phyloP scores from a whole-genome alignment of 2,888 invertebrate species.

The Drosophila fungiperda region DNA sequence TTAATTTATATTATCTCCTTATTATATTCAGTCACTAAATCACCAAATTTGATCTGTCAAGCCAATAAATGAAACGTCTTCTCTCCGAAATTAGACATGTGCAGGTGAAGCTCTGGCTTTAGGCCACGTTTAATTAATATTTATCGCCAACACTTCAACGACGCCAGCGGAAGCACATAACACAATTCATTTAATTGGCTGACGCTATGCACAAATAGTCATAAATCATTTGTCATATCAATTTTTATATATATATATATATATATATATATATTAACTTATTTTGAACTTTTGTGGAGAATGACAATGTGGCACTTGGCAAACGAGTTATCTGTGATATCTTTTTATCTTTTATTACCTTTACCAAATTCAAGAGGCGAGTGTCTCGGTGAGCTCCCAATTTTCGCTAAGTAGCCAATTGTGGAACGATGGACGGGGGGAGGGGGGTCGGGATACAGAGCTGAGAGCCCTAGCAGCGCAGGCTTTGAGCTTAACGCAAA shows the following conservation, averaged over 20 bases:
- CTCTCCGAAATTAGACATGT: constrained; percentile 1
- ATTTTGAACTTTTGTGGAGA: constrained; percentile 38
- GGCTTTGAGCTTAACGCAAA: constrained; percentile 52
- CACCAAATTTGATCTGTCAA: constrained; percentile 3
- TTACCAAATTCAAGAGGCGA: constrained; percentile 49
- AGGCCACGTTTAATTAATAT: constrained; percentile 28
- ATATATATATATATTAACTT: background rate
- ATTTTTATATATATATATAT: background rate
- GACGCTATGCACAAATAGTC: constrained; percentile 40
- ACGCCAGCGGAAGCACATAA: constrained; percentile 4
- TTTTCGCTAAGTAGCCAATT: constrained; percentile 38
- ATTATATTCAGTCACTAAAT: background rate
- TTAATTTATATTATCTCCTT: background rate
- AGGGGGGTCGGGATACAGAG: too few species aligned
- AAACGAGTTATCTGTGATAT: constrained; percentile 31
- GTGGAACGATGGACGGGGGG: background rate
- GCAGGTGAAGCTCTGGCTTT: background rate
- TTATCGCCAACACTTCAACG: constrained; percentile 16
- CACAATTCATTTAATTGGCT: constrained; percentile 60
- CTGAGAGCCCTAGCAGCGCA: background rate
- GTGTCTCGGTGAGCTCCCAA: constrained; percentile 21
- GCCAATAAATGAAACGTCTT: background rate
- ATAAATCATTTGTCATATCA: constrained; percentile 61
- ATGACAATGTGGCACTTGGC: constrained; percentile 30
- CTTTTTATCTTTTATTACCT: constrained; percentile 56